phyloP scores from a whole-genome alignment of 2,113 vertebrate species.

The Sus scrofa region DNA sequence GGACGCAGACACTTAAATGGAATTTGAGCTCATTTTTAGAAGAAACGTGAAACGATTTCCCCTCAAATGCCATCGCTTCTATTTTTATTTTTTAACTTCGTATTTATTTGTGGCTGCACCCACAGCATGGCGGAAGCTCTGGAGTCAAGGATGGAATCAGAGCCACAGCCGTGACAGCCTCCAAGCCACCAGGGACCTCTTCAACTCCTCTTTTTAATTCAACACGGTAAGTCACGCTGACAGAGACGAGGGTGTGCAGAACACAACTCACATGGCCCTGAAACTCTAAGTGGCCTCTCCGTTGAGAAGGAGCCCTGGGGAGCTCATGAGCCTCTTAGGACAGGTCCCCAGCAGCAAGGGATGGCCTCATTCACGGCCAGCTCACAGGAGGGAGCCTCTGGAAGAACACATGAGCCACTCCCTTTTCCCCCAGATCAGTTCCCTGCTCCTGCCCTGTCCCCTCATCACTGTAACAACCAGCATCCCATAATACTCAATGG shows the following conservation, averaged over 20 bases:
- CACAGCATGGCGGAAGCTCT: too few relatives aligned
- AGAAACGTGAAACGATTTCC: not conserved
- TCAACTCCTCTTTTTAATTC: not conserved
- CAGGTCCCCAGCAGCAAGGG: too few relatives aligned
- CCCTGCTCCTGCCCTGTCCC: fast-evolving
- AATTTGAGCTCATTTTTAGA: not conserved
- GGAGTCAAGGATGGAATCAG: too few relatives aligned
- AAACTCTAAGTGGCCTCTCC: not conserved
- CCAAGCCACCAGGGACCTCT: too few relatives aligned
- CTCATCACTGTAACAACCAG: not conserved
- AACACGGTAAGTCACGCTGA: fast-evolving
- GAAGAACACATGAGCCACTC: not conserved
- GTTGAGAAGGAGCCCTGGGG: not conserved
- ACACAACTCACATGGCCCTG: fast-evolving
- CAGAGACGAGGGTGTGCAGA: not conserved
- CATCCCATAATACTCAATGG: not conserved
- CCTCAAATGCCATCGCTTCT: not conserved
- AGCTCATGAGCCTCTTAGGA: not conserved
- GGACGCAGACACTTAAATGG: not conserved
- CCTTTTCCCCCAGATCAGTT: not conserved
- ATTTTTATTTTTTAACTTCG: too few relatives aligned
- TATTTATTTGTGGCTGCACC: too few relatives aligned
- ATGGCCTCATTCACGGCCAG: not conserved
- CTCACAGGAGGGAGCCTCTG: not conserved
- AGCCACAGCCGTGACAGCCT: too few relatives aligned